These are phyloP conservation scores for Prolemur simus DNA, from an alignment of 2,113 vertebrate species.

Conservation along the genomic window DNA sequence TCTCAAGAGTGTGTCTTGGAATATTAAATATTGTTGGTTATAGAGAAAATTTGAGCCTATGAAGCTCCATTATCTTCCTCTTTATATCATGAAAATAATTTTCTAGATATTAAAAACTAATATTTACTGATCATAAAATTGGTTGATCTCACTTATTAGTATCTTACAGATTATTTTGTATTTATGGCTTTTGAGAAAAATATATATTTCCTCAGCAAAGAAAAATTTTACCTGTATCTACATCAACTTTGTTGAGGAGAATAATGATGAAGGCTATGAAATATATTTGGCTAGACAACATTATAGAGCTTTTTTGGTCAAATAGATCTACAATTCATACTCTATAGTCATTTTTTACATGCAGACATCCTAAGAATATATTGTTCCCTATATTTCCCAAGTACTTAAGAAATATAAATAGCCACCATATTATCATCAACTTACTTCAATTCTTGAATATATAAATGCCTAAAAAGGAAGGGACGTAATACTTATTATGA, in stretches of 20 bases:
- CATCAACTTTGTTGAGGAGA: neutral
- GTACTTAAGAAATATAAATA: neutral
- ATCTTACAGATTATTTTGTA: neutral
- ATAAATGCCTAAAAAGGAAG: neutral
- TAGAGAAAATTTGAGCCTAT: neutral
- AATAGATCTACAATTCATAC: neutral
- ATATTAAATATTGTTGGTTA: neutral
- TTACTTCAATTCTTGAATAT: slow-evolving; percentile 6
- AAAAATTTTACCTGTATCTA: neutral
- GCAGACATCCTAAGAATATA: neutral
- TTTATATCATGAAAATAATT: neutral
- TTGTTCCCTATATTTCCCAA: neutral
- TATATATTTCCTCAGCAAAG: neutral
- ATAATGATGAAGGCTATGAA: neutral
- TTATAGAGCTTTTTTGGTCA: neutral
- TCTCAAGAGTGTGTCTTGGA: neutral
- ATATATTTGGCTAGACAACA: too few relatives aligned
- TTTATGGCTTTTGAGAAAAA: neutral
- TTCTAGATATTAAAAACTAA: neutral
- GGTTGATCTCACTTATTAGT: neutral
- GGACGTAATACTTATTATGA: neutral
- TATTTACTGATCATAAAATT: neutral
- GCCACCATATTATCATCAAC: neutral
- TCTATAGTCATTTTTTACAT: neutral
- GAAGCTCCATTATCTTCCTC: neutral